Percentiles rank a stretch among this genome's conserved stretches.
These are phyloP conservation scores for Channa striata DNA, from an alignment of 2,797 vertebrate genomes.

Conservation along the genomic window DNA sequence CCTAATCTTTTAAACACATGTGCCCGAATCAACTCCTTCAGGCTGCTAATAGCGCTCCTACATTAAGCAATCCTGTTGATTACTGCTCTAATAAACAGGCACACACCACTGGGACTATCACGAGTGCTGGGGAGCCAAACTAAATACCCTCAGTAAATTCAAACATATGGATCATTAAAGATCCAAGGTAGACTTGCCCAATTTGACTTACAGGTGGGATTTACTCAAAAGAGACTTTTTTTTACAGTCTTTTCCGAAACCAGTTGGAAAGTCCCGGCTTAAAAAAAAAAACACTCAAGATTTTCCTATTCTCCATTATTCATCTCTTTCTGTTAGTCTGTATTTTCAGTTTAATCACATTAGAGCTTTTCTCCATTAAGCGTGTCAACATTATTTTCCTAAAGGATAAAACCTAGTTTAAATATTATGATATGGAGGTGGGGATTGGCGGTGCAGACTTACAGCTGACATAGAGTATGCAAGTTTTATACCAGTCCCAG, in stretches of 20 bases:
- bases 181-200: constrained; percentile 56
- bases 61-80: constrained; percentile 79
- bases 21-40: constrained; percentile 63
- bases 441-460: constrained; percentile 9
- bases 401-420: constrained; percentile 48
- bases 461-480: constrained; percentile 24
- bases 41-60: constrained; percentile 72
- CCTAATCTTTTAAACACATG: constrained; percentile 80
- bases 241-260: constrained; percentile 45
- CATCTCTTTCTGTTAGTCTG: constrained; percentile 49
- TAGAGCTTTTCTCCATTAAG: constrained; percentile 33
- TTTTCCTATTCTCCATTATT: constrained; percentile 27
- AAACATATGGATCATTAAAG: constrained; percentile 76
- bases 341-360: constrained; percentile 34
- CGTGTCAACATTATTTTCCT: constrained; percentile 45
- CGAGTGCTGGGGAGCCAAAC: constrained; percentile 69
- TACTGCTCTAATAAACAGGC: constrained; percentile 76
- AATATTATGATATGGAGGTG: constrained; percentile 35
- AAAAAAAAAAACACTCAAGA: constrained; percentile 46
- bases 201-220: constrained; percentile 76
- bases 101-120: constrained; percentile 73
- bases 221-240: constrained; percentile 70
- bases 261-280: constrained; percentile 65
- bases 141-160: constrained; percentile 73
- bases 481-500: constrained; percentile 29